Base-by-base conservation (phyloP, 2,113 vertebrate genomes). In the Damaliscus lunatus region DNA sequence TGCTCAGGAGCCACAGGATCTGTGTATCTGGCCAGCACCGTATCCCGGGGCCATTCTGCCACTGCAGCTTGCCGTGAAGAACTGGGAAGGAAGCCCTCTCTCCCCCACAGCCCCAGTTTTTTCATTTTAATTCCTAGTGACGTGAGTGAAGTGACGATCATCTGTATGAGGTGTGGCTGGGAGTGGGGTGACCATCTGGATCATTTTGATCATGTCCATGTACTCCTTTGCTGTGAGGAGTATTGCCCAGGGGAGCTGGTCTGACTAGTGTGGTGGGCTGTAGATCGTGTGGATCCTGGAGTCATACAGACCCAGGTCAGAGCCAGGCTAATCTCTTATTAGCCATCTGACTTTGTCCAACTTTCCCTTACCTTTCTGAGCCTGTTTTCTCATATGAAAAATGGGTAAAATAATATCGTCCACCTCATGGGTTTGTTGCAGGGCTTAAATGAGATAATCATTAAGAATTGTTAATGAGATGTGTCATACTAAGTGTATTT, bases 121-220 rank as follows among this genome's bases (percentile, higher is more conserved):
- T 57, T 19, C 14, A 1, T 50, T 88, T 84, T 15, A 85, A 0
- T 33, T 31, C 90, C 82, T 36, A 7, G 33, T 6, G 13, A 36
- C 7, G 0, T 31, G 31, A 36, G 12, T 3, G 8, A 27, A 3
- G 3, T 5, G 46, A 16, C 0, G 3, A 19, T 12, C 33, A 3
- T n/a, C 10, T 17, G 13, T 16, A 10, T 8, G 15, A 33, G n/a
- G 10, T 33, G 0, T 36, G 57, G 0, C 43, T 16, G 3, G 31
- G 78, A 40, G 17, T 40, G 15, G 23, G 31, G 9, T 11, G 15
- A 21, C 5, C 12, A 3, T 13, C 40, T 36, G 4, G 36, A 17
- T 15, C 40, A 43, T 33, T 81, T 33, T 31, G 27, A 60, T 87
- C 1, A 4, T 11, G 25, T 55, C 43, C 14, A 6, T 74, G 88